phyloP scores from a whole-genome alignment of 2,888 invertebrate species.

The Gibbula magus region DNA sequence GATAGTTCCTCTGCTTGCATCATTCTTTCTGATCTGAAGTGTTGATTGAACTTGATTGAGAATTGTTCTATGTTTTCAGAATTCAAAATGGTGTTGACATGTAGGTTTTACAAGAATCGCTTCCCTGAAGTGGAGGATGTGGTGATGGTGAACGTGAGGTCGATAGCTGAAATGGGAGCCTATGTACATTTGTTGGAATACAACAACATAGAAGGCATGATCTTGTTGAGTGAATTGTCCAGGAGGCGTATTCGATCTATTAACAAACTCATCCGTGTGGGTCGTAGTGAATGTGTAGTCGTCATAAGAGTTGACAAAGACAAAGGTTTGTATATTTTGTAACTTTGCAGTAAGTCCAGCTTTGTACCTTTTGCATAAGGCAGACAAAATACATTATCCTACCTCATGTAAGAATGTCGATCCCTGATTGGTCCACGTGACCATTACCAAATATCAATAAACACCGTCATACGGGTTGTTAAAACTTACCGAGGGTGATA shows the following conservation, averaged over 20 bases:
- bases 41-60: too few relatives aligned
- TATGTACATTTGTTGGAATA: slow-evolving; percentile 98
- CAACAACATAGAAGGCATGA: slow-evolving; percentile 99
- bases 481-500: too few relatives aligned
- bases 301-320: slow-evolving; percentile 99
- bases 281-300: slow-evolving; percentile 98
- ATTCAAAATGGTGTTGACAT: slow-evolving; percentile 68
- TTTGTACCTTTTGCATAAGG: too few relatives aligned
- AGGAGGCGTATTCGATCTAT: slow-evolving; percentile 98
- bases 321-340: slow-evolving; percentile 83
- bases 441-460: too few relatives aligned
- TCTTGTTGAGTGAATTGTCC: slow-evolving; percentile 96
- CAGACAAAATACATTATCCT: too few relatives aligned
- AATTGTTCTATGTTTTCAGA: too few relatives aligned
- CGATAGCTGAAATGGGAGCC: slow-evolving; percentile 99
- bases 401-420: too few relatives aligned
- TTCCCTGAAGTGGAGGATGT: slow-evolving; percentile 99
- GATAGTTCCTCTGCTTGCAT: too few relatives aligned
- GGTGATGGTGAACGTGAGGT: slow-evolving; percentile 97
- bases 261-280: slow-evolving; percentile 98
- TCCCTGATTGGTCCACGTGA: too few relatives aligned
- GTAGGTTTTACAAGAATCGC: slow-evolving; percentile 94
- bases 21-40: too few relatives aligned
- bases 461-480: too few relatives aligned
- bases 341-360: too few relatives aligned